Conservation (phyloP, 2,113 vertebrate species). For the Psilopogon haemacephalus region DNA sequence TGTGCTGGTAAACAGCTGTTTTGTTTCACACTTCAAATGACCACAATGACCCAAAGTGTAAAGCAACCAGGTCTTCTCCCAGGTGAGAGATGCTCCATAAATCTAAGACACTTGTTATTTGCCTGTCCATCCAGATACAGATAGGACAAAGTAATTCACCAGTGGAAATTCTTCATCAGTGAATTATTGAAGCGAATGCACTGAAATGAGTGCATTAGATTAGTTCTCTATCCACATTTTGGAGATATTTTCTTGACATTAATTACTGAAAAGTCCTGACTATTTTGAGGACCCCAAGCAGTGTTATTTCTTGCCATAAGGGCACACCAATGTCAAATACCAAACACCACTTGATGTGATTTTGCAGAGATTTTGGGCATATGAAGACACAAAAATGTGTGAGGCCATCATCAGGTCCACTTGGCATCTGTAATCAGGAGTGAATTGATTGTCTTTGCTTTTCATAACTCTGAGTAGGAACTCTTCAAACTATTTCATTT, state of each 20-base stretch:
- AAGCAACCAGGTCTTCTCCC: neutral
- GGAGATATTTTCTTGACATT: neutral
- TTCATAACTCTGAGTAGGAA: neutral
- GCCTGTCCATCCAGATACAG: neutral
- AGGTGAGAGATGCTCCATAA: neutral
- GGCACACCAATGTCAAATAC: constrained; percentile 10
- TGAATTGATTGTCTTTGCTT: constrained; percentile 6
- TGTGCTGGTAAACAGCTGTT: neutral
- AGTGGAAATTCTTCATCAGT: neutral
- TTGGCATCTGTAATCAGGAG: neutral
- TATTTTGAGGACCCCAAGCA: neutral
- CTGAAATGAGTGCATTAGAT: neutral
- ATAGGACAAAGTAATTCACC: neutral
- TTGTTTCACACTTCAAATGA: neutral
- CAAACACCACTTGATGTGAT: neutral
- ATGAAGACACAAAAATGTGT: neutral
- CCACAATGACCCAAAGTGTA: neutral
- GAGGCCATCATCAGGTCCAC: neutral
- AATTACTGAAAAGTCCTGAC: neutral
- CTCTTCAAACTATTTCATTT: neutral
- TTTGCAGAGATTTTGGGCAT: constrained; percentile 7
- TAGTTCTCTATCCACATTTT: neutral
- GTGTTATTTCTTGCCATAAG: neutral
- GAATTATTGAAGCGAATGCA: neutral
- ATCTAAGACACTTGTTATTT: neutral